Conservation (phyloP, 1,140 invertebrate species). For the Ceratoteleas bidentatus region DNA sequence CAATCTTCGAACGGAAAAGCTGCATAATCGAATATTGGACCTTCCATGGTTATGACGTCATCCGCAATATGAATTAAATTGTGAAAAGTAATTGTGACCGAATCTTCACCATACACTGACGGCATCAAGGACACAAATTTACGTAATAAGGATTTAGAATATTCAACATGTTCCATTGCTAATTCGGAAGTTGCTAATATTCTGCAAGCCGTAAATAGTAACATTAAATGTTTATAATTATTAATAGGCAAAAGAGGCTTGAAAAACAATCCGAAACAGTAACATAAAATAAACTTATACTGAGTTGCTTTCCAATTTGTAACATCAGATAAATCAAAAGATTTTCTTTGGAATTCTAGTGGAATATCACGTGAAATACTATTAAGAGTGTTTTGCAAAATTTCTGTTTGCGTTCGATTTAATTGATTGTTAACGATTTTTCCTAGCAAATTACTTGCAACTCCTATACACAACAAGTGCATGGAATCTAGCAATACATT, state of each 20-base stretch:
- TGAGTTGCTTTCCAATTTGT: slow-evolving; percentile 7
- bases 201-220: not conserved
- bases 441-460: not conserved
- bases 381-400: not conserved
- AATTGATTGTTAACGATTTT: not conserved
- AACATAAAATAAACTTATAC: not conserved
- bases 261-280: slow-evolving; percentile 1
- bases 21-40: not conserved
- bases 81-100: slow-evolving; percentile 14
- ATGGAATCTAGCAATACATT: not conserved
- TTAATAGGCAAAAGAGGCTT: not conserved
- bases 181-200: not conserved
- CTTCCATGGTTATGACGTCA: slow-evolving; percentile 7
- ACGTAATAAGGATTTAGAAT: slow-evolving; percentile 8
- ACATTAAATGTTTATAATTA: slow-evolving; percentile 1
- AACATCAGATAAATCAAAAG: not conserved
- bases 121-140: slow-evolving; percentile 36
- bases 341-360: not conserved
- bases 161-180: not conserved
- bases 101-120: slow-evolving; percentile 17
- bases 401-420: not conserved
- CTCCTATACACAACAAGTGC: not conserved
- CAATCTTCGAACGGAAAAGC: slow-evolving; percentile 24
- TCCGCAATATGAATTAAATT: slow-evolving; percentile 22
- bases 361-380: not conserved